phyloP scores from a whole-genome alignment of 92 coral and sea anemone species.

The Montipora capitata region DNA sequence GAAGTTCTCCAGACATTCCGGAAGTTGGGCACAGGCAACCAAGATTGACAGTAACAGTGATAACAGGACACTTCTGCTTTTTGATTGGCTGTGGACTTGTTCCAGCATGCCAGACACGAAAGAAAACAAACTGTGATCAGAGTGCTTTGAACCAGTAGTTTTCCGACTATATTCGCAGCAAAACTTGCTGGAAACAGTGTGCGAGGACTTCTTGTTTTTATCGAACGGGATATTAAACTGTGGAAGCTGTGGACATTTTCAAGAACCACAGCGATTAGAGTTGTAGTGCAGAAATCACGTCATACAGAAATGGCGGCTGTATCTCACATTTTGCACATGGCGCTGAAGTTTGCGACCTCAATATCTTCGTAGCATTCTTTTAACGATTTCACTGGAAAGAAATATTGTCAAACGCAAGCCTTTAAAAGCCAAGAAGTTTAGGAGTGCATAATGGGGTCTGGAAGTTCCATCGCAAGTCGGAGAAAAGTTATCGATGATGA shows the following conservation, averaged over 20 bases:
- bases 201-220: not conserved
- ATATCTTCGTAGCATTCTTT: not conserved
- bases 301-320: conserved; percentile 15
- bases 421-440: not conserved
- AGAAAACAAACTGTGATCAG: conserved; percentile 45
- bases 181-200: not conserved
- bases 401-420: not conserved
- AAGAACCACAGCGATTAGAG: not conserved
- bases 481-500: conserved; percentile 64
- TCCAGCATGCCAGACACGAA: conserved; percentile 58
- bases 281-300: not conserved
- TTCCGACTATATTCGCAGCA: not conserved
- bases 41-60: conserved; percentile 15
- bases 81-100: conserved; percentile 63
- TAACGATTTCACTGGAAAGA: not conserved
- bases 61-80: not conserved
- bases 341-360: not conserved
- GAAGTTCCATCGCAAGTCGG: conserved; percentile 67
- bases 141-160: too few relatives aligned
- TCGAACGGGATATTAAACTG: conserved; percentile 24
- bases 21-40: conserved; percentile 19
- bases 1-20: conserved; percentile 29
- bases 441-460: conserved; percentile 82
- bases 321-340: conserved; percentile 30
- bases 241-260: conserved; percentile 6